A percentile compares a stretch with the other conserved stretches of the same genome.
phyloP scores from a whole-genome alignment of 2,888 invertebrate genomes.

The Lomographa bimaculata region DNA sequence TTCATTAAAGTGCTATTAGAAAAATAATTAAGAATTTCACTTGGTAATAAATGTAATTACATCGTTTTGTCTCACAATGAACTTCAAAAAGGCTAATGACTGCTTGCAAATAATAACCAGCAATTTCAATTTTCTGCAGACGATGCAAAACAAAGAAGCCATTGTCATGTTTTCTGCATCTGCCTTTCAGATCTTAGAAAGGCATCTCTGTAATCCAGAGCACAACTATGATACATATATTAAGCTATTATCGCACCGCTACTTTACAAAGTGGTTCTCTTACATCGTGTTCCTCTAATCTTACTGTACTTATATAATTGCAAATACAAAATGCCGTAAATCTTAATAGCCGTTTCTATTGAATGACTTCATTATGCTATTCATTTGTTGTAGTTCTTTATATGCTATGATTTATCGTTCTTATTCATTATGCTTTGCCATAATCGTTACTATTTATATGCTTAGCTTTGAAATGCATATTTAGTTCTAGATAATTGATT shows the following conservation, averaged over 20 bases:
- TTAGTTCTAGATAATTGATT: constrained; percentile 40
- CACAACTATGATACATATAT: constrained; percentile 23
- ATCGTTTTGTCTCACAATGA: constrained; percentile 4
- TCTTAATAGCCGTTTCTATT: constrained; percentile 5
- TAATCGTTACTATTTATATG: constrained; percentile 17
- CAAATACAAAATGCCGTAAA: not conserved
- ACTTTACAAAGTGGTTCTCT: constrained; percentile 1
- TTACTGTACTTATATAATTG: constrained; percentile 11
- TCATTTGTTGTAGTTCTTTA: constrained; percentile 4
- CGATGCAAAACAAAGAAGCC: constrained; percentile 32
- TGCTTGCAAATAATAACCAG: constrained; percentile 12
- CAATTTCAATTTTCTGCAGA: constrained; percentile 28
- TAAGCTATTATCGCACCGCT: constrained; percentile 21
- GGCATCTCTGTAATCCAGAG: constrained; percentile 23
- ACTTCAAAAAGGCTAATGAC: constrained; percentile 9
- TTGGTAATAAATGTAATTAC: too few species aligned
- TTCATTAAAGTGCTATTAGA: too few species aligned
- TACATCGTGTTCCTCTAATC: constrained; percentile 8
- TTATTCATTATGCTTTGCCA: constrained; percentile 12
- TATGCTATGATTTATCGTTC: constrained; percentile 13
- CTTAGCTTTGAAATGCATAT: constrained; percentile 9
- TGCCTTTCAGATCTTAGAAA: constrained; percentile 35
- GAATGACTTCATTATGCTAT: constrained; percentile 13
- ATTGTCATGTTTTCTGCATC: constrained; percentile 33
- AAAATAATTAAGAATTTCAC: too few species aligned